Conservation (phyloP, 2,888 invertebrate genomes). For the Odontocerum albicorne region DNA sequence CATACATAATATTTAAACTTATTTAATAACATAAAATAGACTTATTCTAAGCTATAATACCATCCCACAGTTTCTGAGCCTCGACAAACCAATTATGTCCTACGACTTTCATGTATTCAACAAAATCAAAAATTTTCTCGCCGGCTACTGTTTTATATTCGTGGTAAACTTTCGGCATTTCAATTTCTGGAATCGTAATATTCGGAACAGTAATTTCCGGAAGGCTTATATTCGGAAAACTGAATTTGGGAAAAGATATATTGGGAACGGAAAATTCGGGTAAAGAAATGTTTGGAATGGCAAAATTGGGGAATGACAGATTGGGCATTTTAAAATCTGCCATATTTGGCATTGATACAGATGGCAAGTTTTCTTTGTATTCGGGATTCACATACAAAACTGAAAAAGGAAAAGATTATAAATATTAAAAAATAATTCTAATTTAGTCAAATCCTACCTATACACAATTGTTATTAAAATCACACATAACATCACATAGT, state of each 20-base stretch:
- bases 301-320: conserved; percentile 38
- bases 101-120: conserved; percentile 47
- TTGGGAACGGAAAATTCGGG: conserved; percentile 42
- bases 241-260: conserved; percentile 27
- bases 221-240: conserved; percentile 43
- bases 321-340: conserved; percentile 25
- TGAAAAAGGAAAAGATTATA: conserved; percentile 29
- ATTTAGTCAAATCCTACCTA: neutral
- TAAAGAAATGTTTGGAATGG: conserved; percentile 39
- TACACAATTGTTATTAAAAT: neutral
- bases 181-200: conserved; percentile 6
- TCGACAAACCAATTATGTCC: conserved; percentile 20
- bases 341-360: conserved; percentile 14
- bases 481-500: too few species aligned
- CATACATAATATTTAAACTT: too few species aligned
- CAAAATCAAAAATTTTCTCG: conserved; percentile 55
- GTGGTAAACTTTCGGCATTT: conserved; percentile 44
- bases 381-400: conserved; percentile 31
- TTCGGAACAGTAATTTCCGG: conserved; percentile 2
- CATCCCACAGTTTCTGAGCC: conserved; percentile 18
- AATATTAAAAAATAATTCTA: conserved; percentile 9
- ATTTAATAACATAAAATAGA: too few species aligned
- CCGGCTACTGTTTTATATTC: conserved; percentile 54
- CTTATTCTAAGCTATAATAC: conserved; percentile 16
- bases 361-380: conserved; percentile 28